Evolutionary conservation across 2,113 vertebrate species (phyloP).

Genomic region (Cepphus grylle): DNA sequence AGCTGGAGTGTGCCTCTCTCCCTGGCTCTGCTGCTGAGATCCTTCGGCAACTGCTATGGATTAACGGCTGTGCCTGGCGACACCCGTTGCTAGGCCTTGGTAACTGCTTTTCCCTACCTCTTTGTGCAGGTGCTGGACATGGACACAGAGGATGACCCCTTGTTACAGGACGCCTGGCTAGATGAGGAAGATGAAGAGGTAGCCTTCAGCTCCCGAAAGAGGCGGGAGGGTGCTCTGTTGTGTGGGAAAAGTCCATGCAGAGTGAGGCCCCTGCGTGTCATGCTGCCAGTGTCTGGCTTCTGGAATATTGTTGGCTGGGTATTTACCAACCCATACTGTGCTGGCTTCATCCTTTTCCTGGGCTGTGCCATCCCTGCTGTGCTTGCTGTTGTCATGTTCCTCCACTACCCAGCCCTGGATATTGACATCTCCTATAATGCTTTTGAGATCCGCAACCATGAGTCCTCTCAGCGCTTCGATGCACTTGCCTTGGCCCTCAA

Average conservation of each 20-base stretch:
- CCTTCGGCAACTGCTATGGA: not conserved
- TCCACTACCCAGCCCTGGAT: constrained; percentile 91
- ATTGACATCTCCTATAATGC: constrained; percentile 98
- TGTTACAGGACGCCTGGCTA: constrained; percentile 82
- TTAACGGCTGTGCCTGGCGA: not conserved
- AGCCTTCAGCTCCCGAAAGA: constrained; percentile 26
- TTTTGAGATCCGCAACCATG: constrained; percentile 95
- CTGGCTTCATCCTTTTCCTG: constrained; percentile 80
- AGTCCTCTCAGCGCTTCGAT: constrained; percentile 92
- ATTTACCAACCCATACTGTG: constrained; percentile 87
- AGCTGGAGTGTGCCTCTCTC: not conserved
- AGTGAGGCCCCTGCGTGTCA: constrained; percentile 23
- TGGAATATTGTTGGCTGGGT: constrained; percentile 90
- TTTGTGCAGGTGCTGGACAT: constrained; percentile 69
- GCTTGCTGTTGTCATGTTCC: constrained; percentile 89
- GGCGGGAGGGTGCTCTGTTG: constrained; percentile 9
- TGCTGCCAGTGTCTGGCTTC: constrained; percentile 57
- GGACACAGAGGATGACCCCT: constrained; percentile 89
- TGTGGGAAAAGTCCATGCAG: constrained; percentile 65
- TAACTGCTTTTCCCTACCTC: not conserved
- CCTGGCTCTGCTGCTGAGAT: not conserved
- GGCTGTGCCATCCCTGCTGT: constrained; percentile 84
- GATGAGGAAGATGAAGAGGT: constrained; percentile 79
- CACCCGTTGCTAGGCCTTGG: not conserved
- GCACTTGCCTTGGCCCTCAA: constrained; percentile 90